Evolutionary conservation across 2,797 vertebrate species (phyloP), one percentile per base, ranked within the genome.

Genomic region (Coreius guichenoti): DNA sequence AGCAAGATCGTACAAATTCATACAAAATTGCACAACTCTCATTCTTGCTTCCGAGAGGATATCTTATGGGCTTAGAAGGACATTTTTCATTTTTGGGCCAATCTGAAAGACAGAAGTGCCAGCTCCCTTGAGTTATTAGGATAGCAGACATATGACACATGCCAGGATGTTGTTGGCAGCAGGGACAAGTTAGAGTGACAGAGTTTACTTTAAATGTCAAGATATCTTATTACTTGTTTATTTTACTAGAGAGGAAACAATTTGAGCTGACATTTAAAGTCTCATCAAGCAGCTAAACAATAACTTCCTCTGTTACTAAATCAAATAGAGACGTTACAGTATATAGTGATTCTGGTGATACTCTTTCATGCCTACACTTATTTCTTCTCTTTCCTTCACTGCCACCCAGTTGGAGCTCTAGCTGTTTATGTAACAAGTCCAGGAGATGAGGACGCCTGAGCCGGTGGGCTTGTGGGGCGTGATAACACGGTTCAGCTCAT

Each of bases 401-500:
- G 26, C 19, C 69, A 82, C 43, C 17, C 7, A 65, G 8, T 36
- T 17, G 39, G 21, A 36, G 8, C 31, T 51, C 19, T 45, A 36
- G 23, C 63, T 36, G 21, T 63, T 67, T 21, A 45, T 76, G 14
- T 56, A 45, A 51, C n/a, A 45, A 80, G 39, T 65, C 2, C 31
- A 61, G 12, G 31, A 17, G 43, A 73, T 72, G 31, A 61, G 39
- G 56, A 31, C 31, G 47, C 45, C 36, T 74, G 67, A 65, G 31
- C 6, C 6, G 19, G 17, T 82, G 67, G 75, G 70, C n/a, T 83
- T 47, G n/a, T 83, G 90, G 84, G 87, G 67, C 68, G 43, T 56
- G 87, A 17, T 81, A 84, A 88, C 31, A 33, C 19, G 29, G 80
- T 88, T 90, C 61, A 73, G 67, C 83, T 86, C 67, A 74, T 29